Conservation (phyloP, 1,140 invertebrate genomes). For the Temnothorax curvispinosus region DNA sequence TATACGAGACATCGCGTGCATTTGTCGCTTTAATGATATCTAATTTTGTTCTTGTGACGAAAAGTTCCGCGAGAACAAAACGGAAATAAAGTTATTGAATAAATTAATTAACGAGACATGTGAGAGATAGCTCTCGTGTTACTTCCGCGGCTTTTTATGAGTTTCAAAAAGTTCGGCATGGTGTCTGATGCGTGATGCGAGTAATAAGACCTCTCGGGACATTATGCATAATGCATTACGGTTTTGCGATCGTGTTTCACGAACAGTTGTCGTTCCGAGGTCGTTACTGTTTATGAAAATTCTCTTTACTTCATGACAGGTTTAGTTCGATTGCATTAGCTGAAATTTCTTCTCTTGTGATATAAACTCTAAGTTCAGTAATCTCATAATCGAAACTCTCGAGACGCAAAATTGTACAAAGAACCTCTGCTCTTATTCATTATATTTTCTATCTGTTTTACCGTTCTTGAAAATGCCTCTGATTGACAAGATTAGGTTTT, state of each 20-base stretch:
- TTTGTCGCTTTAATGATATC: background rate
- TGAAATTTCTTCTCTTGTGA: background rate
- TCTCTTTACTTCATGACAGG: background rate
- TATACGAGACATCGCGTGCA: background rate
- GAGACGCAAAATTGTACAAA: slow-evolving; percentile 2
- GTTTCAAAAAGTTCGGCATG: slow-evolving; percentile 21
- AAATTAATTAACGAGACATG: slow-evolving; percentile 24
- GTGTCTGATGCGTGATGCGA: background rate
- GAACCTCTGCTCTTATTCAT: background rate
- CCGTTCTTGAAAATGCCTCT: background rate
- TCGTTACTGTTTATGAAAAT: slow-evolving; percentile 19
- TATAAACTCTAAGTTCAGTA: slow-evolving; percentile 3
- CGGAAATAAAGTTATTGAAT: slow-evolving; percentile 22
- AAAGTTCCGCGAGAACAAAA: background rate
- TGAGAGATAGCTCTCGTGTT: slow-evolving; percentile 1
- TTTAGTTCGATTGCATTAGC: slow-evolving; percentile 16
- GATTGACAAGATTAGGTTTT: background rate
- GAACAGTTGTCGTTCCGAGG: background rate
- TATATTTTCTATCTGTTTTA: slow-evolving; percentile 21
- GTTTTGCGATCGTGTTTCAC: background rate
- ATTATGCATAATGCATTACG: slow-evolving; percentile 29
- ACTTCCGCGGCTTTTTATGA: slow-evolving; percentile 8
- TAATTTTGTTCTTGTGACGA: background rate
- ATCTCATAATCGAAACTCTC: background rate
- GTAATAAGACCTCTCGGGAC: background rate